phyloP scores from a whole-genome alignment of 2,888 invertebrate genomes.

The Chloromyia formosa region DNA sequence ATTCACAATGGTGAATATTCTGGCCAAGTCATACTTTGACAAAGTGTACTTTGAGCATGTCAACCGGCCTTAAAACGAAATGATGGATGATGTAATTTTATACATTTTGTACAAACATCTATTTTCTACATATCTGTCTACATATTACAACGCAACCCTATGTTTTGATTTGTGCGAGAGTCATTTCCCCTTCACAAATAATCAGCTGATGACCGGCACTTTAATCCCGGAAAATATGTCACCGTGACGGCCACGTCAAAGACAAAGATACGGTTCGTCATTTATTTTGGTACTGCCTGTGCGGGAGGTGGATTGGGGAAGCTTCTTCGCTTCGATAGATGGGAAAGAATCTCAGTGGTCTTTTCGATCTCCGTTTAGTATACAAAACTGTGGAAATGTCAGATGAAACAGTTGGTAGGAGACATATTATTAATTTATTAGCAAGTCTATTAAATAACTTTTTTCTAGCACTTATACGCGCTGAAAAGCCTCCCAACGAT shows the following conservation, averaged over 20 bases:
- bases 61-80: no score
- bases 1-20: no score
- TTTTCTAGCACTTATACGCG: conserved; percentile 15
- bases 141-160: not conserved
- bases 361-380: conserved; percentile 22
- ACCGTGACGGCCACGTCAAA: not conserved
- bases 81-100: no score
- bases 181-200: not conserved
- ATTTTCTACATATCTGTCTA: no score
- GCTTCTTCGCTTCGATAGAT: not conserved
- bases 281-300: not conserved
- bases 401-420: conserved; percentile 20
- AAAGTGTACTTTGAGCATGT: no score
- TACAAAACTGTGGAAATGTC: conserved; percentile 23
- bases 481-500: not conserved
- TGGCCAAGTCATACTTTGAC: no score
- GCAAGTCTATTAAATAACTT: not conserved
- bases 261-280: no score
- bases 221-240: not conserved
- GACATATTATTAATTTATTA: not conserved
- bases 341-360: conserved; percentile 19
- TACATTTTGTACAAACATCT: no score
- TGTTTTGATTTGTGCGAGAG: not conserved
- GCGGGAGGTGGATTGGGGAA: not conserved
- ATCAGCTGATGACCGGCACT: conserved; percentile 5